Conservation (phyloP, 2,888 invertebrate species). For the Amphimallon solstitiale region DNA sequence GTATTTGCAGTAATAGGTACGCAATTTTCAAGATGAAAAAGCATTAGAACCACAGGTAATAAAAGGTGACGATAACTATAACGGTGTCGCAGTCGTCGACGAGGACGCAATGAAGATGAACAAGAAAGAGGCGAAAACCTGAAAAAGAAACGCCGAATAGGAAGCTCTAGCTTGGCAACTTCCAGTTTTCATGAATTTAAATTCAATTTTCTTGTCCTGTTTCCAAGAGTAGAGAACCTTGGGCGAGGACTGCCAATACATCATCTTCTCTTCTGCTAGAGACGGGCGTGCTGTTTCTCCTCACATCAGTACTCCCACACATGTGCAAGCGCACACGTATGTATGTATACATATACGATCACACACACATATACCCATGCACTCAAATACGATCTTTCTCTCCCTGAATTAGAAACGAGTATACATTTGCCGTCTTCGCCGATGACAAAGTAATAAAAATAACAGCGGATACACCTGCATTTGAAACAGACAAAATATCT, state of each 20-base stretch:
- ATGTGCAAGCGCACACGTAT: slow-evolving; percentile 3
- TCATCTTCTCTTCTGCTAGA: slow-evolving; percentile 57
- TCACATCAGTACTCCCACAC: slow-evolving; percentile 49
- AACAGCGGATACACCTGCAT: slow-evolving; percentile 40
- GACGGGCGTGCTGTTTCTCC: slow-evolving; percentile 42
- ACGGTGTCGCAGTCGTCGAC: slow-evolving; percentile 20
- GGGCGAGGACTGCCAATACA: slow-evolving; percentile 57
- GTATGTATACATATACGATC: background rate
- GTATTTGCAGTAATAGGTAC: slow-evolving; percentile 22
- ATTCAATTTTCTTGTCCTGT: slow-evolving; percentile 62
- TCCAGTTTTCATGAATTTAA: slow-evolving; percentile 62
- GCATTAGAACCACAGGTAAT: slow-evolving; percentile 29
- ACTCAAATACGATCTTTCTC: slow-evolving; percentile 44
- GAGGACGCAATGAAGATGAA: slow-evolving; percentile 9
- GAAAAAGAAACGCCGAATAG: slow-evolving; percentile 38
- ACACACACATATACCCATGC: slow-evolving; percentile 44
- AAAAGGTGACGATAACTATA: slow-evolving; percentile 33
- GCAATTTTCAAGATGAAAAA: slow-evolving; percentile 12
- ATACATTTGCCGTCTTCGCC: slow-evolving; percentile 41
- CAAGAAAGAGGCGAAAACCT: slow-evolving; percentile 26
- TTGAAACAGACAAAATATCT: slow-evolving; percentile 25
- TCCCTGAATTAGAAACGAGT: slow-evolving; percentile 48
- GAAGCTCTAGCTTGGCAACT: slow-evolving; percentile 54
- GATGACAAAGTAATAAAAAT: slow-evolving; percentile 48
- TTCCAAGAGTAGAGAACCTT: slow-evolving; percentile 53